Percentiles rank a stretch among this genome's conserved stretches.
Evolutionary conservation across 2,888 invertebrate genomes (phyloP).

Genomic region (Shargacucullia verbasci): DNA sequence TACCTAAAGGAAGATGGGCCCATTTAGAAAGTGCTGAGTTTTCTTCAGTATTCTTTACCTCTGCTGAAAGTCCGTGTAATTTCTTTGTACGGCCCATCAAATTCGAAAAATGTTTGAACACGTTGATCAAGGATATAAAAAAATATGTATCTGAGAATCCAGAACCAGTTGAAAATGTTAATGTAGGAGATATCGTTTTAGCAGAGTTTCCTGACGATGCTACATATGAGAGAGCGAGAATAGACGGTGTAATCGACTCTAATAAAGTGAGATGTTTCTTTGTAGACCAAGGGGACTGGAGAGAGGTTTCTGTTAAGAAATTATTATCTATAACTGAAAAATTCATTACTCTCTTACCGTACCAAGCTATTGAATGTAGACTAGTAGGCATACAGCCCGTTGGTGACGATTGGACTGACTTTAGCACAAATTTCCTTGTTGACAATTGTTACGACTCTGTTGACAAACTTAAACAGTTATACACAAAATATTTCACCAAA

Average conservation of each 20-base stretch:
- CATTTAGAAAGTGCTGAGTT: slow-evolving; percentile 78
- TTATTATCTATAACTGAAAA: slow-evolving; percentile 84
- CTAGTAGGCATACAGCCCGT: slow-evolving; percentile 86
- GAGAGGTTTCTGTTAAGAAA: slow-evolving; percentile 73
- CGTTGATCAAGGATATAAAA: slow-evolving; percentile 79
- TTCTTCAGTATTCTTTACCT: slow-evolving; percentile 79
- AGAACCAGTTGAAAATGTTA: slow-evolving; percentile 60
- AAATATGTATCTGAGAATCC: slow-evolving; percentile 66
- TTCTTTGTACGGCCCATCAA: slow-evolving; percentile 86
- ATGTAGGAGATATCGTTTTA: slow-evolving; percentile 81
- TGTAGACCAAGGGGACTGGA: slow-evolving; percentile 90
- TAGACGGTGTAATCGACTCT: slow-evolving; percentile 72
- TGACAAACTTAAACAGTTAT: slow-evolving; percentile 79
- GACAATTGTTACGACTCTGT: slow-evolving; percentile 76
- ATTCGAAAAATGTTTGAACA: slow-evolving; percentile 77
- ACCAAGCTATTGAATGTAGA: slow-evolving; percentile 91
- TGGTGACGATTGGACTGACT: slow-evolving; percentile 85
- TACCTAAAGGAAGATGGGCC: slow-evolving; percentile 79
- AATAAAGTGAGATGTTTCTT: slow-evolving; percentile 88
- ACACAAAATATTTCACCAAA: slow-evolving; percentile 78
- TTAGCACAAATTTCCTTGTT: slow-evolving; percentile 85
- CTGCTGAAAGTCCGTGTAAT: slow-evolving; percentile 79
- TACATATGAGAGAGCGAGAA: slow-evolving; percentile 81
- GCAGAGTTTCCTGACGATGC: slow-evolving; percentile 83
- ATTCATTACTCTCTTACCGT: slow-evolving; percentile 87